Base-by-base conservation (phyloP, 2,797 vertebrate species). In the Cossypha niveicapilla region DNA sequence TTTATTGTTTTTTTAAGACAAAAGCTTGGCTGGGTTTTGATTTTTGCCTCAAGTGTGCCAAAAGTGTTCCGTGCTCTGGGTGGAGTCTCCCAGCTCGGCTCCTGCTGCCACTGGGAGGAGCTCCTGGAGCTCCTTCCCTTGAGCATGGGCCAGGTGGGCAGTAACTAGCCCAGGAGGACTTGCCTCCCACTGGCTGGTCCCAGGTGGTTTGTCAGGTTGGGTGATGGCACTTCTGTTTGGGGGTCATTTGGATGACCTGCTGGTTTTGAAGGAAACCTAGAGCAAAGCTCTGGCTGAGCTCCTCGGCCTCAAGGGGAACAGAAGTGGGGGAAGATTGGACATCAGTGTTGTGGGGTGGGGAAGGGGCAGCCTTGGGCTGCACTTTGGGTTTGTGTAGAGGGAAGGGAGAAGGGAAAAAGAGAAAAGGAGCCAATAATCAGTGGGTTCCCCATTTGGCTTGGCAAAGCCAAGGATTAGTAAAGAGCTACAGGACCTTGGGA, bases 11-110 rank as follows among this genome's bases (percentile, higher is more conserved):
- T 68, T 54, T 16, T 7, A 58, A 86, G 44, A 19, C 19, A 27
- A 42, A 91, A 39, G 44, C 32, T 42, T 27, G 4, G 4, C 58
- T 70, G 63, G 35, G 45, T 51, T 92, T 81, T 53, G 70, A 22
- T 63, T 67, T 88, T 86, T 74, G 86, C 77, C 58, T 95, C 91
- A 51, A 77, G 65, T 2, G 32, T 96, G 94, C 94, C 91, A 86
- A 88, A 93, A 63, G 32, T 9, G 34, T 71, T 67, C 15, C 18
- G 3, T 15, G 30, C 27, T 58, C 28, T 48, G 2, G 0, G 16
- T 45, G 58, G 12, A 37, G 27, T 68, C 45, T 67, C 60, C 57
- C 53, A 62, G 30, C 47, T 50, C 42, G 68, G 72, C 83, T 86
- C 76, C 54, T 82, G 67, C 68, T 72, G 54, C 50, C 71, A 16